Base-by-base conservation (phyloP, 2,797 vertebrate genomes). In the Rhadinocentrus ornatus region DNA sequence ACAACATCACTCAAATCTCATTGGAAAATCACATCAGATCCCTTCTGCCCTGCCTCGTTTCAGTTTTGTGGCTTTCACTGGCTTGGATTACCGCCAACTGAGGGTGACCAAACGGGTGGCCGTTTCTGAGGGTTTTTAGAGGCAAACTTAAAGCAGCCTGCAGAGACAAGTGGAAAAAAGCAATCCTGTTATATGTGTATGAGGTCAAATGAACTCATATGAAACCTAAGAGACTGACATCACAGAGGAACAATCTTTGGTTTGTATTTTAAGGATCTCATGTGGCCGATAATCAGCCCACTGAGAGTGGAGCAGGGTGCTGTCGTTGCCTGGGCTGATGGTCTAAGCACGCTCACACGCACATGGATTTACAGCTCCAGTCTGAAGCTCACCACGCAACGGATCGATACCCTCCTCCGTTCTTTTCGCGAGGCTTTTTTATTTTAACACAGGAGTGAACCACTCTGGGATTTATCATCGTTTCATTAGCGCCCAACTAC, bases 401-500 rank as follows among this genome's bases (percentile, higher is more conserved):
- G 90, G 90, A 93, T 93, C 88, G 46, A 92, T 92, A 87, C 62
- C 70, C 71, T 73, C 62, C 71, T 77, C 39, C 41, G 29, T 77
- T 66, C 35, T 77, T 78, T 84, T 83, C 60, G 60, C 66, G 35
- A 79, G 60, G 67, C 57, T 66, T 86, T 87, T 84, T 83, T 78
- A n/a, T n/a, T 84, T 83, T 77, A 88, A 87, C 83, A 72, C 83
- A 85, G 82, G 76, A 90, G 82, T 80, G 86, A 90, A 90, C 71
- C 84, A 80, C 84, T 88, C 86, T 92, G 89, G 93, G 91, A 94
- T 92, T 94, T 92, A 92, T 88, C 89, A 65, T 73, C 78, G 82
- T 81, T 90, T 92, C 86, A 77, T 88, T 86, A 90, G 75, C 64
- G 72, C 87, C 71, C 69, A 93, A 90, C 85, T 88, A 83, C 77